phyloP scores from a whole-genome alignment of 2,888 invertebrate species.

The Trachelus tabidus region DNA sequence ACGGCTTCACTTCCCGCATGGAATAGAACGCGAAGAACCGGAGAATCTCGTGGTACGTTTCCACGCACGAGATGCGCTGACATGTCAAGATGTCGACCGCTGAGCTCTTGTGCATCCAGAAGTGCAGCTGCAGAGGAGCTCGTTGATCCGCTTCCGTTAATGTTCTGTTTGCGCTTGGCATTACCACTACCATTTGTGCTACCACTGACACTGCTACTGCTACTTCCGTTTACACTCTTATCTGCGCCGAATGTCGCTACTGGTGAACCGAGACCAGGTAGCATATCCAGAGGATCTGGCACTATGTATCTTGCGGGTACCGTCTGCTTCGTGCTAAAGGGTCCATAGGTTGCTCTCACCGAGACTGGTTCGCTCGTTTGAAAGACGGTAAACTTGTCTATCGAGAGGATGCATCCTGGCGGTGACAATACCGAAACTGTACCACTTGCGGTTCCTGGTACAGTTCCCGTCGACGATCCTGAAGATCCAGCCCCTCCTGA shows the following conservation, averaged over 20 bases:
- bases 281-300: constrained; percentile 81
- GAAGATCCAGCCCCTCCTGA: constrained; percentile 17
- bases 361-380: constrained; percentile 92
- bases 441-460: constrained; percentile 27
- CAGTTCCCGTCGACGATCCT: constrained; percentile 6
- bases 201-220: neutral
- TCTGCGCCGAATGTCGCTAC: constrained; percentile 9
- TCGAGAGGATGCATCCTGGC: constrained; percentile 79
- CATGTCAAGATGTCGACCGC: constrained; percentile 85
- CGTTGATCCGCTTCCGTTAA: neutral
- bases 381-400: constrained; percentile 91
- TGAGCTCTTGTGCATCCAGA: constrained; percentile 72
- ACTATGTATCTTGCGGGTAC: constrained; percentile 91
- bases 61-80: constrained; percentile 93
- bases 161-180: neutral
- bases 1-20: constrained; percentile 90
- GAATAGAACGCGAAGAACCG: constrained; percentile 91
- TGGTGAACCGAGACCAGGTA: constrained; percentile 61
- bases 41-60: constrained; percentile 88
- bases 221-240: constrained; percentile 9
- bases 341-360: constrained; percentile 92
- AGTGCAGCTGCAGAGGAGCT: constrained; percentile 57
- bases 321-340: constrained; percentile 94
- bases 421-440: constrained; percentile 55
- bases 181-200: neutral